Evolutionary conservation across 2,797 vertebrate species (phyloP).

Genomic region (Danio aesculapii): DNA sequence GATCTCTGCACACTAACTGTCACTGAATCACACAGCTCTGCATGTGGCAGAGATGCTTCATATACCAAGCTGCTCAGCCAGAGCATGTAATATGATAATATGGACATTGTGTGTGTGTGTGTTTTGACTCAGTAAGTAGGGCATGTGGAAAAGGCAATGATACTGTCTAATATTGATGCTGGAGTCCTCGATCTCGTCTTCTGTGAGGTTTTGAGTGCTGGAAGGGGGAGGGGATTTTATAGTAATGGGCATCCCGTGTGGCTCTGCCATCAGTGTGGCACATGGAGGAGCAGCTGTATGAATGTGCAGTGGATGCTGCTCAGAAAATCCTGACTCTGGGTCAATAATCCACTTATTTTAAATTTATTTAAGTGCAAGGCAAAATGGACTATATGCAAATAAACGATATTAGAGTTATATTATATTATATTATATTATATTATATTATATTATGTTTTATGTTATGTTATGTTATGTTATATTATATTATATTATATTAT

Average conservation of each 20-base stretch:
- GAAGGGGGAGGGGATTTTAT: not conserved
- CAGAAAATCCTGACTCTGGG: not conserved
- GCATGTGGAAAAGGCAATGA: not conserved
- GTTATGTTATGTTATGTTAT: too few relatives aligned
- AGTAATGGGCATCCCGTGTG: not conserved
- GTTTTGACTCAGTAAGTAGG: constrained; percentile 17
- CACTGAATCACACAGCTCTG: not conserved
- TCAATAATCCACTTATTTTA: not conserved
- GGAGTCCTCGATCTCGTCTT: not conserved
- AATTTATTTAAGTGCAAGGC: not conserved
- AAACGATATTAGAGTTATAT: too few relatives aligned
- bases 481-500: too few relatives aligned
- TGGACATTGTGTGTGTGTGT: constrained; percentile 5
- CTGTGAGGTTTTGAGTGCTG: not conserved
- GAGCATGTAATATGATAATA: constrained; percentile 27
- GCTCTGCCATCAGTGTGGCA: not conserved
- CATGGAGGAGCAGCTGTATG: not conserved
- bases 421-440: too few relatives aligned
- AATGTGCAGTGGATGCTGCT: not conserved
- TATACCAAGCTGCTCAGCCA: not conserved
- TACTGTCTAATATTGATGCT: constrained; percentile 1
- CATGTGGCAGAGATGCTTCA: constrained; percentile 3
- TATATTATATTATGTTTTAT: too few relatives aligned
- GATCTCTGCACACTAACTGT: not conserved
- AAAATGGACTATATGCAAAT: not conserved